These are phyloP conservation scores for Drosophila sproati DNA, from an alignment of 1,140 invertebrate genomes.

Conservation along the genomic window DNA sequence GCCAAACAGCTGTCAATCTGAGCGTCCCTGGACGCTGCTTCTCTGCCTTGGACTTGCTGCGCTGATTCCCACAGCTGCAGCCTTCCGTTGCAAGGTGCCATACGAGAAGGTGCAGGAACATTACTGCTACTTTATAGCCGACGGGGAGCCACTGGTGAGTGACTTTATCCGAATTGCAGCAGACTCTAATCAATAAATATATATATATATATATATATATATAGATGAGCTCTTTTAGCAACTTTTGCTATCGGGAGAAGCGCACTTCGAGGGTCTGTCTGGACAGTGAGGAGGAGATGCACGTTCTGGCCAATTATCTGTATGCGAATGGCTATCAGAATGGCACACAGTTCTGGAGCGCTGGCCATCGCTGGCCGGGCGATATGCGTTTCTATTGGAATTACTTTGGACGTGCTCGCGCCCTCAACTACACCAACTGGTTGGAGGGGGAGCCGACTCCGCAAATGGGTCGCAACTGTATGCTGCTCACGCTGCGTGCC, in stretches of 20 bases:
- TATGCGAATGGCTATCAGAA: constrained; percentile 47
- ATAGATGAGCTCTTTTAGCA: constrained; percentile 68
- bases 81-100: constrained; percentile 56
- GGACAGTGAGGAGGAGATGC: constrained; percentile 65
- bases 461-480: constrained; percentile 60
- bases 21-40: neutral
- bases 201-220: neutral
- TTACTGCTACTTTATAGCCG: constrained; percentile 64
- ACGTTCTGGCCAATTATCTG: constrained; percentile 52
- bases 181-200: neutral
- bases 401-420: constrained; percentile 62
- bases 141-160: constrained; percentile 59
- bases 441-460: constrained; percentile 55
- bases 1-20: constrained; percentile 27
- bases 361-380: constrained; percentile 64
- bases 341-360: constrained; percentile 69
- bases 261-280: constrained; percentile 66
- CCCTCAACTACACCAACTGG: constrained; percentile 66
- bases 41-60: constrained; percentile 3
- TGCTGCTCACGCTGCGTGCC: constrained; percentile 50
- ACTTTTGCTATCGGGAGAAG: constrained; percentile 70
- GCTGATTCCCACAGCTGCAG: neutral
- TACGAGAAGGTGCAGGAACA: constrained; percentile 63
- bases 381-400: constrained; percentile 73
- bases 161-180: neutral